Evolutionary conservation across 2,888 invertebrate genomes (phyloP).

Genomic region (Helobdella robusta): DNA sequence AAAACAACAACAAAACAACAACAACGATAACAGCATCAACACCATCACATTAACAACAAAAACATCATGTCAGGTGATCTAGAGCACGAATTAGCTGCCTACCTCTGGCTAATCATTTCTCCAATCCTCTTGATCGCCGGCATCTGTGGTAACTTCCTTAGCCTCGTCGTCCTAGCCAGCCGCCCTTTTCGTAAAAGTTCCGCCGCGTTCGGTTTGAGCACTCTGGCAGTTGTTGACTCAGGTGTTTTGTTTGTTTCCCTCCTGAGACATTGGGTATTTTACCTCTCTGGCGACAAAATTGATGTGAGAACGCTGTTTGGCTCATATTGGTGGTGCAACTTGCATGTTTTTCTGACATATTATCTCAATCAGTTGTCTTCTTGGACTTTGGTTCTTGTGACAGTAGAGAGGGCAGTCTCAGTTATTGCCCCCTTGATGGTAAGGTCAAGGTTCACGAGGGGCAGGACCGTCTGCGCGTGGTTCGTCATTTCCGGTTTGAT

Average conservation of each 20-base stretch:
- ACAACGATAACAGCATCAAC: neutral
- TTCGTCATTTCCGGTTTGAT: neutral
- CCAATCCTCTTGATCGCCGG: constrained; percentile 23
- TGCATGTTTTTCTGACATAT: constrained; percentile 7
- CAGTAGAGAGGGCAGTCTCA: constrained; percentile 22
- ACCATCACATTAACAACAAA: neutral
- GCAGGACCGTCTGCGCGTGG: constrained; percentile 5
- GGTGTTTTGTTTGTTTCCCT: constrained; percentile 18
- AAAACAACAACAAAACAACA: too few relatives aligned
- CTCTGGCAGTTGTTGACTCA: constrained; percentile 21
- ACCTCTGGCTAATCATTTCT: constrained; percentile 15
- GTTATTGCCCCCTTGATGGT: constrained; percentile 20
- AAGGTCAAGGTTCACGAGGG: constrained; percentile 6
- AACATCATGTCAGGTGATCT: neutral
- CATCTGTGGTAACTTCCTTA: constrained; percentile 21
- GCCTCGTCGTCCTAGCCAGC: constrained; percentile 20
- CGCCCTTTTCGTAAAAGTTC: constrained; percentile 20
- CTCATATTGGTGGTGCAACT: constrained; percentile 14
- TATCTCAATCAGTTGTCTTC: constrained; percentile 20
- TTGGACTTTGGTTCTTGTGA: constrained; percentile 24
- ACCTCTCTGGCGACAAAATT: constrained; percentile 14
- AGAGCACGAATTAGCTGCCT: constrained; percentile 3
- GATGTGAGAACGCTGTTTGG: constrained; percentile 11
- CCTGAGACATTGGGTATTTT: constrained; percentile 24
- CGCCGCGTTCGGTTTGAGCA: constrained; percentile 21